A percentile compares a stretch with the other conserved stretches of the same genome.
These are phyloP conservation scores for Microvelia longipes DNA, from an alignment of 1,140 invertebrate species.

Conservation along the genomic window DNA sequence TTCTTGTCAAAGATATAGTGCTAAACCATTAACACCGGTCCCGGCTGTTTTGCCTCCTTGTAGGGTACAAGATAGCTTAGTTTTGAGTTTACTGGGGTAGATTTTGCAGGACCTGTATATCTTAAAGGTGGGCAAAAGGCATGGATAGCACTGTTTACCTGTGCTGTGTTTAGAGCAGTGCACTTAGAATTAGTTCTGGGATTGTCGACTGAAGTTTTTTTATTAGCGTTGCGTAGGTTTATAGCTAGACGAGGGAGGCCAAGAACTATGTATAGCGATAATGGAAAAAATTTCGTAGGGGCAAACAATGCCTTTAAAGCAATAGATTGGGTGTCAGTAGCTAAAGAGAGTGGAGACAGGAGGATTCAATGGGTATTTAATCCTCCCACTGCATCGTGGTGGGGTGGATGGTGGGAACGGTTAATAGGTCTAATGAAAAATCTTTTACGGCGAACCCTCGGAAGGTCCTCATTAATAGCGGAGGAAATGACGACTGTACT, in stretches of 20 bases:
- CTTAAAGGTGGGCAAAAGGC: constrained; percentile 21
- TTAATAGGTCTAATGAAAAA: no score
- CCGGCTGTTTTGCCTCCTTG: background rate
- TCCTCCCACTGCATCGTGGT: no score
- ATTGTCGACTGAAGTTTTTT: constrained; percentile 23
- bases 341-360: no score
- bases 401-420: no score
- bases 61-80: constrained; percentile 2
- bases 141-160: constrained; percentile 28
- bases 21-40: background rate
- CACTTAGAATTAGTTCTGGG: constrained; percentile 24
- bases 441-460: no score
- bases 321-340: constrained; percentile 24
- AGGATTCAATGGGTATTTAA: no score
- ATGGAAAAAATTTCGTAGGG: constrained; percentile 29
- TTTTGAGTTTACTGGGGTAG: constrained; percentile 20
- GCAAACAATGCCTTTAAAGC: constrained; percentile 21
- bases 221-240: no score
- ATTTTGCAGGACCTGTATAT: constrained; percentile 25
- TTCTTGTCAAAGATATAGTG: background rate
- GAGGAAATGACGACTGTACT: no score
- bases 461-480: no score
- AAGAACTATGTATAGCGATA: constrained; percentile 28
- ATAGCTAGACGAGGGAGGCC: no score
- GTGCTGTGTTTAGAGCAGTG: no score